Conservation (phyloP, 2,113 vertebrate genomes). For the Corythornis vintsioides region DNA sequence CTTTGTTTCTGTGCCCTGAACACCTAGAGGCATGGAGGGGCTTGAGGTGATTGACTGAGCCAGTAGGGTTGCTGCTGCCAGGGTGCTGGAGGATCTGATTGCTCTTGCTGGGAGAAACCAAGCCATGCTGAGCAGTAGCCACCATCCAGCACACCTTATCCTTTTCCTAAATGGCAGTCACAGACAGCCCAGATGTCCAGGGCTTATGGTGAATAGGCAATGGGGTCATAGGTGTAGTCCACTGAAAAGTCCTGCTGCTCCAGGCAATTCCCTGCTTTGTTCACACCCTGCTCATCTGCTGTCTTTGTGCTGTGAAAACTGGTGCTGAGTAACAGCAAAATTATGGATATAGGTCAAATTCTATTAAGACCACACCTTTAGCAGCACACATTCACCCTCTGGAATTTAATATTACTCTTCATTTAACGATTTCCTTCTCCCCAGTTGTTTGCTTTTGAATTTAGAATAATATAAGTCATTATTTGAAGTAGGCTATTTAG, state of each 20-base stretch:
- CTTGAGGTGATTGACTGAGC: neutral
- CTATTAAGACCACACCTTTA: slow-evolving; percentile 54
- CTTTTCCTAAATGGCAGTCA: neutral
- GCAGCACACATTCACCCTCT: slow-evolving; percentile 45
- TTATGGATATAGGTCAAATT: slow-evolving; percentile 66
- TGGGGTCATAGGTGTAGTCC: neutral
- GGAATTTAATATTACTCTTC: slow-evolving; percentile 63
- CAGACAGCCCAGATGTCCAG: neutral
- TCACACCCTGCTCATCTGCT: neutral
- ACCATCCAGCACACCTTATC: neutral
- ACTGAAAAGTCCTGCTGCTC: neutral
- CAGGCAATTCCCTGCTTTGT: neutral
- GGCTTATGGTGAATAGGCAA: rapidly evolving
- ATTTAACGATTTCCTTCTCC: slow-evolving; percentile 61
- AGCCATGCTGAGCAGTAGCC: neutral
- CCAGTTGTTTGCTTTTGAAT: slow-evolving; percentile 70
- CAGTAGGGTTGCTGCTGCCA: neutral
- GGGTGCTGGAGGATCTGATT: neutral
- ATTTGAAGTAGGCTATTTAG: slow-evolving; percentile 71
- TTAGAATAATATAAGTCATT: slow-evolving; percentile 70
- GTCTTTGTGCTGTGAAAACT: neutral
- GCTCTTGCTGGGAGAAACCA: neutral
- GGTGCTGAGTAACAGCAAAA: neutral
- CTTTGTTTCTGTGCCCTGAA: neutral
- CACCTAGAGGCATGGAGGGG: neutral